Percentiles rank a stretch among this genome's conserved stretches.
Conservation (phyloP, 2,113 vertebrate species). For the Ailuropoda melanoleuca region DNA sequence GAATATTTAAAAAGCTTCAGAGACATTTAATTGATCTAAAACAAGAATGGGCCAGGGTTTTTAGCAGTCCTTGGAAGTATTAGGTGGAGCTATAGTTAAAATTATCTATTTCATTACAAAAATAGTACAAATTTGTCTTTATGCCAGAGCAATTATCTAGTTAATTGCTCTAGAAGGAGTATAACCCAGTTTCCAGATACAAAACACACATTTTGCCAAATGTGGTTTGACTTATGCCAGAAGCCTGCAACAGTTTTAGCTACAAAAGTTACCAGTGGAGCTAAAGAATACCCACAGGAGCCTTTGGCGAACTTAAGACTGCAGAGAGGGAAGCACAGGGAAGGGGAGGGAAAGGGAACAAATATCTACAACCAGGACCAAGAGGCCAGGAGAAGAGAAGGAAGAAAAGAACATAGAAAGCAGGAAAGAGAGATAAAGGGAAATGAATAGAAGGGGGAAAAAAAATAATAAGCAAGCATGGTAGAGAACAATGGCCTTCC, state of each 20-base stretch:
- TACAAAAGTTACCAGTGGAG: neutral
- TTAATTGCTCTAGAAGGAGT: conserved; percentile 72
- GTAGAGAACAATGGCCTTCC: neutral
- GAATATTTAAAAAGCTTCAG: conserved; percentile 14
- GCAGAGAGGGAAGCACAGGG: neutral
- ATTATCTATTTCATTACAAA: conserved; percentile 60
- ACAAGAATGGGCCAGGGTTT: conserved; percentile 9
- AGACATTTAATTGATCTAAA: conserved; percentile 51
- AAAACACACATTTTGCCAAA: conserved; percentile 65
- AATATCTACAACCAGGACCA: fast-evolving
- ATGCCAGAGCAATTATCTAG: conserved; percentile 69
- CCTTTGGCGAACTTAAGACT: neutral
- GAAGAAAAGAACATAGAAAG: neutral
- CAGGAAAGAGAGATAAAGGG: neutral
- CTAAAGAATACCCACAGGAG: neutral
- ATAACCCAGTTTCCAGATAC: conserved; percentile 72
- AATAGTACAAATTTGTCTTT: conserved; percentile 54
- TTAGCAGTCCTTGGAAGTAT: conserved; percentile 47
- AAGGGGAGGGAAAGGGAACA: neutral
- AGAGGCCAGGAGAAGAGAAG: neutral
- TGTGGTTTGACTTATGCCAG: conserved; percentile 65
- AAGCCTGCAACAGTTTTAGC: conserved; percentile 11
- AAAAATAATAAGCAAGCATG: neutral
- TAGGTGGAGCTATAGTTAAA: conserved; percentile 48
- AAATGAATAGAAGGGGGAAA: neutral